phyloP scores from a whole-genome alignment of 2,113 vertebrate genomes.

The Nerophis lumbriciformis region DNA sequence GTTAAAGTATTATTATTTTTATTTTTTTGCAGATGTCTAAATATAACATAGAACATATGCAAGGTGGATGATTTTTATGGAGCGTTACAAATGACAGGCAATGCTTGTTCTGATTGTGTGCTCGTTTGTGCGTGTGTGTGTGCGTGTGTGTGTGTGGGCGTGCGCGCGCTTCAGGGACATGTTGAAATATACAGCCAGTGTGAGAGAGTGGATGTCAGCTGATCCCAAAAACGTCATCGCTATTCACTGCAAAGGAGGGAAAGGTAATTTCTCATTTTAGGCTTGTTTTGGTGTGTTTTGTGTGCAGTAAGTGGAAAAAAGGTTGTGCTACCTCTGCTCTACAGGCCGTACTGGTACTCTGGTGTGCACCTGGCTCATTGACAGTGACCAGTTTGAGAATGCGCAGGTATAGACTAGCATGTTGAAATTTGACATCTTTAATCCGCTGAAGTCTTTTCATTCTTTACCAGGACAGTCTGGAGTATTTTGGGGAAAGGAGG shows the following conservation, averaged over 20 bases:
- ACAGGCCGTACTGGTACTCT: constrained; percentile 91
- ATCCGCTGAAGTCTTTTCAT: background rate
- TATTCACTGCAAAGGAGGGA: constrained; percentile 95
- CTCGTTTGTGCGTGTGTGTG: background rate
- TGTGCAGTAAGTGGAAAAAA: no score
- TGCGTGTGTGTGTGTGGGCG: background rate
- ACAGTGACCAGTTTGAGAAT: constrained; percentile 82
- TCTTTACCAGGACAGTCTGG: constrained; percentile 76
- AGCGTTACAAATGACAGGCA: no score
- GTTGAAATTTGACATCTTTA: background rate
- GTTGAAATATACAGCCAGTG: constrained; percentile 80
- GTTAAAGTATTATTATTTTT: no score
- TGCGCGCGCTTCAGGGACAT: constrained; percentile 75
- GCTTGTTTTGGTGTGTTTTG: background rate
- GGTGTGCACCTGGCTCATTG: constrained; percentile 87
- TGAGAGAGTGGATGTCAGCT: constrained; percentile 82
- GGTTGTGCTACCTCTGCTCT: background rate
- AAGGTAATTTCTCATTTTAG: constrained; percentile 71
- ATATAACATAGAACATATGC: no score
- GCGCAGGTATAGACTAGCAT: constrained; percentile 75
- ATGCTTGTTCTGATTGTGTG: background rate
- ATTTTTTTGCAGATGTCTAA: no score
- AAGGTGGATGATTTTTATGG: no score
- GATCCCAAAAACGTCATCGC: constrained; percentile 80
- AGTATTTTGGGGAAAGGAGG: constrained; percentile 88